Base-by-base conservation (phyloP, 2,797 vertebrate species). In the Sparidentex hasta region DNA sequence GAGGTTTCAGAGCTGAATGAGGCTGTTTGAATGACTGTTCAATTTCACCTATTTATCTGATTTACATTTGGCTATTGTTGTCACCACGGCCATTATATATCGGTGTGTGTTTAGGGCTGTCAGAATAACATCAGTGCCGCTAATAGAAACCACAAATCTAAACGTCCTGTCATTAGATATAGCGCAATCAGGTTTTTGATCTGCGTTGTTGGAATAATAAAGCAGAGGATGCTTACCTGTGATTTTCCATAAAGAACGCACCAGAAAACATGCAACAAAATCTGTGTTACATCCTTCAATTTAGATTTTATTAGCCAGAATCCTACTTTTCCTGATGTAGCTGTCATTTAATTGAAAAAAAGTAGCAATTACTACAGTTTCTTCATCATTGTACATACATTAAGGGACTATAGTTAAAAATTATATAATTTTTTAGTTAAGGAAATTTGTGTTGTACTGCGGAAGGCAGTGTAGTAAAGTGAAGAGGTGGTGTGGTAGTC, bases 11-110 rank as follows among this genome's bases (percentile, higher is more conserved):
- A 77, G 78, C 72, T 87, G 83, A 90, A 90, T 78, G 66, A 84
- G 66, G 29, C 71, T 9, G 59, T 86, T 75, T 87, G 89, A 92
- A 90, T 91, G 86, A 88, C 88, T 80, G 86, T 90, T 92, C 87
- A 91, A 89, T 92, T 92, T 78, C 78, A 63, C 82, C 74, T 54
- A 78, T 90, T 91, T 91, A 91, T 92, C 91, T 86, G 92, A 93
- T 93, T 90, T 92, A 91, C 91, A 91, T 90, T 87, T 71, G 76
- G 75, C 82, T 48, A 79, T 93, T 92, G 88, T 90, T 73, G 84
- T 69, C 52, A 27, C 51, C 25, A 2, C 20, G 5, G 76, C 74
- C 67, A 68, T 73, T 65, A 68, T 62, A 18, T 73, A 62, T 85
- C 64, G 27, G 4, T 23, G 23, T 48, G 74, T 62, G 64, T 85